Evolutionary conservation across 2,797 vertebrate genomes (phyloP).

Genomic region (Lepilemur ruficaudatus): DNA sequence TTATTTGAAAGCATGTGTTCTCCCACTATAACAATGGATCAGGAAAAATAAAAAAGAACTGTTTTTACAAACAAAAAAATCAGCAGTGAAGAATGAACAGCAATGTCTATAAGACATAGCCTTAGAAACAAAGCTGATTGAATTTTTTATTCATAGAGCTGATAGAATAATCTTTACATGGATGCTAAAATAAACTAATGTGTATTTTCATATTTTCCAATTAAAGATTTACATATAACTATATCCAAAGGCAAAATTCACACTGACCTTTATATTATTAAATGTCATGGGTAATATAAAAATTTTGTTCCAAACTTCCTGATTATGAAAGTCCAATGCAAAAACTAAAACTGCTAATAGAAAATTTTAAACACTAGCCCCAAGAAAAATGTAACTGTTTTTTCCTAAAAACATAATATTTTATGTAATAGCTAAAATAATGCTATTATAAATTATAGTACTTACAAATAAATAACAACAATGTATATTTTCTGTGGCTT

Average conservation of each 20-base stretch:
- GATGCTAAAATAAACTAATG: conserved; percentile 19
- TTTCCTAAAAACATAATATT: background rate
- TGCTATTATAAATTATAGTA: background rate
- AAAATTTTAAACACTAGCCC: background rate
- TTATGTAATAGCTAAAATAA: background rate
- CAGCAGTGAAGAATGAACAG: background rate
- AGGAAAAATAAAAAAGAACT: background rate
- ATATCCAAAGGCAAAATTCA: conserved; percentile 1
- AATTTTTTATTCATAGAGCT: background rate
- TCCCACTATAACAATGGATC: background rate
- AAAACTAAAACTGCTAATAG: background rate
- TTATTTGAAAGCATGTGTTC: background rate
- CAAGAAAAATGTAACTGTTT: background rate
- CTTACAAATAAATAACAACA: background rate
- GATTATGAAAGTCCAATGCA: background rate
- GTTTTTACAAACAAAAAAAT: background rate
- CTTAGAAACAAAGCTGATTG: background rate
- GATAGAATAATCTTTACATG: background rate
- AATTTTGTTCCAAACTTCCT: background rate
- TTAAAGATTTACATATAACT: background rate
- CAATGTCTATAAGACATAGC: background rate
- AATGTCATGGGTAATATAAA: background rate
- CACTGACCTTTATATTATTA: conserved; percentile 43
- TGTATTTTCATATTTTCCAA: conserved; percentile 1
- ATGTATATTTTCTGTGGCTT: background rate